These are phyloP conservation scores for Watsonalla binaria DNA, from an alignment of 2,888 invertebrate genomes.

Conservation along the genomic window DNA sequence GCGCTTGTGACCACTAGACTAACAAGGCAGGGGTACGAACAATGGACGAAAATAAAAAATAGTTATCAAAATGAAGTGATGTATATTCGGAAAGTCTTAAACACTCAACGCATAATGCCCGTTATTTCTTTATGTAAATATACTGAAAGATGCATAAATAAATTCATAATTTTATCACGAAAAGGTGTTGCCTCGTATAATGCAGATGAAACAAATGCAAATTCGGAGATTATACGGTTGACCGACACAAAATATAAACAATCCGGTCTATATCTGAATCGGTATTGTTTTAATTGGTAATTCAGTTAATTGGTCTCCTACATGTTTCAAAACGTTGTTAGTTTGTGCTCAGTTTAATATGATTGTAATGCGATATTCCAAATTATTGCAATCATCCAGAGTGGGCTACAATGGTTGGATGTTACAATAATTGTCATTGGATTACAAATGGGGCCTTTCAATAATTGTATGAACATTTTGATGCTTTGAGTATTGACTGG, in stretches of 20 bases:
- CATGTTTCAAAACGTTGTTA: not conserved
- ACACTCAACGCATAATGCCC: not conserved
- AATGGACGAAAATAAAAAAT: not conserved
- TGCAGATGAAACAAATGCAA: constrained; percentile 18
- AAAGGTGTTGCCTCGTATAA: constrained; percentile 2
- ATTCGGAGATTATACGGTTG: constrained; percentile 20
- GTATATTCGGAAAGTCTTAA: not conserved
- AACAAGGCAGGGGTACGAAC: too few relatives aligned
- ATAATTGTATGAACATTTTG: too few relatives aligned
- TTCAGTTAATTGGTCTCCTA: not conserved
- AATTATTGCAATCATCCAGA: too few relatives aligned
- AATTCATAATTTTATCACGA: constrained; percentile 5
- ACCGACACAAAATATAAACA: constrained; percentile 12
- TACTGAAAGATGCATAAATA: not conserved
- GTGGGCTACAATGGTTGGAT: too few relatives aligned
- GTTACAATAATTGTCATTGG: too few relatives aligned
- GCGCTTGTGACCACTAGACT: too few relatives aligned
- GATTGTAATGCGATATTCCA: not conserved
- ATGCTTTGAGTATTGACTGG: too few relatives aligned
- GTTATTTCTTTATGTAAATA: not conserved
- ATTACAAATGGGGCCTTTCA: too few relatives aligned
- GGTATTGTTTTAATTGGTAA: not conserved
- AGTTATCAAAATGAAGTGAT: not conserved
- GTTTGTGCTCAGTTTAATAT: not conserved
- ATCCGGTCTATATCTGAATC: not conserved